phyloP scores from a whole-genome alignment of 1,140 invertebrate species.

The Cydia pomonella region DNA sequence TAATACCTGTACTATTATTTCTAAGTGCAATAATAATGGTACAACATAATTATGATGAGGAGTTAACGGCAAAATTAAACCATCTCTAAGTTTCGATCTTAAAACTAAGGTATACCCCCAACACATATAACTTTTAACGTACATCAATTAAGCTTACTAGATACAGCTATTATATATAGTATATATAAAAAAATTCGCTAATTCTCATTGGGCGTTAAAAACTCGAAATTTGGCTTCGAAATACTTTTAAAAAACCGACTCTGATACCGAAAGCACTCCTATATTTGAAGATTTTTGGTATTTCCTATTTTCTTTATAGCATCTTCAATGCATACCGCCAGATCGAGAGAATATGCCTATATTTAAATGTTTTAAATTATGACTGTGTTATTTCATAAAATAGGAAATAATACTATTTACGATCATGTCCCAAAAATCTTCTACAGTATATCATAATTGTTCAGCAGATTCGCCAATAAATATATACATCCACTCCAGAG shows the following conservation, averaged over 20 bases:
- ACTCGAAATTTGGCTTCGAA: slow-evolving; percentile 21
- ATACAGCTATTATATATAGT: slow-evolving; percentile 45
- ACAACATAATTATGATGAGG: not conserved
- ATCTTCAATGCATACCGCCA: not conserved
- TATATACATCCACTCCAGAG: slow-evolving; percentile 8
- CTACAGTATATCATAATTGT: not conserved
- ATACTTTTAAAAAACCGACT: slow-evolving; percentile 32
- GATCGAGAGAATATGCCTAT: too few relatives aligned
- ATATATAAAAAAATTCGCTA: slow-evolving; percentile 43
- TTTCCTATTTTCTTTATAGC: not conserved
- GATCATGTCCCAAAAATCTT: not conserved
- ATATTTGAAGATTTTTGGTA: not conserved
- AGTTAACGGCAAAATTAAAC: not conserved
- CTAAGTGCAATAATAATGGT: too few relatives aligned
- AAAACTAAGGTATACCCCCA: not conserved
- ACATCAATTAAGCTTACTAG: slow-evolving; percentile 52
- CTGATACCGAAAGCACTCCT: not conserved
- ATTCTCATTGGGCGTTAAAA: slow-evolving; percentile 15
- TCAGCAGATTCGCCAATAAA: not conserved
- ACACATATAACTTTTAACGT: slow-evolving; percentile 41
- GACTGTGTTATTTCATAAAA: too few relatives aligned
- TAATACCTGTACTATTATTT: too few relatives aligned
- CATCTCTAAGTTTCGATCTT: not conserved
- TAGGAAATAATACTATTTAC: too few relatives aligned
- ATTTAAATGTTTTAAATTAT: too few relatives aligned